phyloP scores from a whole-genome alignment of 2,113 vertebrate genomes.

The Hypomesus transpacificus region DNA sequence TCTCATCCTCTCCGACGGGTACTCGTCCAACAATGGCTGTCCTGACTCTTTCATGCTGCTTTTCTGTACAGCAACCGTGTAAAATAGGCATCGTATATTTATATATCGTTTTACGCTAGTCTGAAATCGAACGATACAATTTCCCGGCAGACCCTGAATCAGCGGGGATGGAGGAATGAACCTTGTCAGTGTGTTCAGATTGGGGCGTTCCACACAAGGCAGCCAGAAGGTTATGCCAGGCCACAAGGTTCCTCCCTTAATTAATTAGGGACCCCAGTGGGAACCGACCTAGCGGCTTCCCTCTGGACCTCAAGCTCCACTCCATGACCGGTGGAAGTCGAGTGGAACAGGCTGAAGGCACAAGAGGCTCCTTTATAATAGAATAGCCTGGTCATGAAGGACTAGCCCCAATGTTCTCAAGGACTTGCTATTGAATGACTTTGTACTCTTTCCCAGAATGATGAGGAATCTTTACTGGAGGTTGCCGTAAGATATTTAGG shows the following conservation, averaged over 20 bases:
- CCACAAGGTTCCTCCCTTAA: conserved; percentile 9
- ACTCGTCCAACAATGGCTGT: not conserved
- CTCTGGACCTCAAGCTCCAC: not conserved
- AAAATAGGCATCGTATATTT: not conserved
- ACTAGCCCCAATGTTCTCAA: not conserved
- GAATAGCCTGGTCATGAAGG: not conserved
- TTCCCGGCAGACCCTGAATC: conserved; percentile 10
- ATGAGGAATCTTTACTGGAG: not conserved
- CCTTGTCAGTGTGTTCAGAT: not conserved
- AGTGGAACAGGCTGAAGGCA: not conserved
- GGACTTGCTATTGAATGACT: not conserved
- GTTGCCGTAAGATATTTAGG: too few relatives aligned
- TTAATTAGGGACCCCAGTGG: not conserved
- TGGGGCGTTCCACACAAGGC: conserved; percentile 15
- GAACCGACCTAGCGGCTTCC: conserved; percentile 18
- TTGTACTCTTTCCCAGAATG: not conserved
- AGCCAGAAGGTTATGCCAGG: conserved; percentile 33
- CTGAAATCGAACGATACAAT: not conserved
- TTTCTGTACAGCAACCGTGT: not conserved
- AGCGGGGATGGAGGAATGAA: conserved; percentile 13
- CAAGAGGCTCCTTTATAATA: not conserved
- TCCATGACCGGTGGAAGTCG: not conserved
- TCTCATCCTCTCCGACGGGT: conserved; percentile 1
- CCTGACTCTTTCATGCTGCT: not conserved
- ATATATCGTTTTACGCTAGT: too few relatives aligned